Conservation (phyloP, 2,888 invertebrate genomes). For the Idaea dimidiata region DNA sequence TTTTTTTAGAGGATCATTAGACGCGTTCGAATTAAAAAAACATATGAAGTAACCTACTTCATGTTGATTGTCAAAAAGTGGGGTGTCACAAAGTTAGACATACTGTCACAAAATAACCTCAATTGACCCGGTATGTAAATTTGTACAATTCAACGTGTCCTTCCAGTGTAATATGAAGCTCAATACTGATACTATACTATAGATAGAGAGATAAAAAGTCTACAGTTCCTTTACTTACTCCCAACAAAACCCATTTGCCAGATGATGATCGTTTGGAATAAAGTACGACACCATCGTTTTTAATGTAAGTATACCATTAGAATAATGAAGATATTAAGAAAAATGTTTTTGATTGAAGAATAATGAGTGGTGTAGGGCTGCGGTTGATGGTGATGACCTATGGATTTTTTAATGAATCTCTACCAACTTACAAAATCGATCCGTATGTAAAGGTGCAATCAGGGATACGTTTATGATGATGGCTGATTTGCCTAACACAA, state of each 20-base stretch:
- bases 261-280: constrained; percentile 20
- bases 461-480: too few species aligned
- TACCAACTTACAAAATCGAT: too few species aligned
- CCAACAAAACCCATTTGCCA: constrained; percentile 20
- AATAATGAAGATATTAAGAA: constrained; percentile 6
- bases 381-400: background rate
- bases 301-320: constrained; percentile 21
- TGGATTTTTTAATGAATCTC: background rate
- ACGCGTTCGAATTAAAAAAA: too few species aligned
- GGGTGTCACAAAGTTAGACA: too few species aligned
- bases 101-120: too few species aligned
- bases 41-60: too few species aligned
- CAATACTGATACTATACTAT: background rate
- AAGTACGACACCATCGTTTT: constrained; percentile 23
- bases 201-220: background rate
- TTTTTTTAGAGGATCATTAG: too few species aligned
- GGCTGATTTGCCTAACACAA: too few species aligned
- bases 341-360: background rate
- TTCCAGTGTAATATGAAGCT: background rate
- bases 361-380: background rate
- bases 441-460: too few species aligned
- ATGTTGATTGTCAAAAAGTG: too few species aligned
- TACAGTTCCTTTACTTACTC: background rate
- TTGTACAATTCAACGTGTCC: too few species aligned
- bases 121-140: too few species aligned